A percentile compares a stretch with the other conserved stretches of the same genome.
phyloP scores from a whole-genome alignment of 2,888 invertebrate genomes.

The Sesamia inferens region DNA sequence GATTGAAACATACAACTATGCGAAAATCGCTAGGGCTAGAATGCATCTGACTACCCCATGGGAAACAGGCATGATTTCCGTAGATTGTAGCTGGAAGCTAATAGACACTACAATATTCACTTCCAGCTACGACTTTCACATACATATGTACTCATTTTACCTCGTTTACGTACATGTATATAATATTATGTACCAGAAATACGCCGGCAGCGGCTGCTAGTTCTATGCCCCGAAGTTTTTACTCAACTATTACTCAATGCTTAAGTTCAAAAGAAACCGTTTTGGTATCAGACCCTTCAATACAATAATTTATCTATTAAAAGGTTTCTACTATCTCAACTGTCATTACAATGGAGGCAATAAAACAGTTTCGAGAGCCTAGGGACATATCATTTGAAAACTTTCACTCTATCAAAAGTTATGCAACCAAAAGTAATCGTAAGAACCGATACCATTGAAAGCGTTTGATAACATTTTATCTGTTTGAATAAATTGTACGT shows the following conservation, averaged over 20 bases:
- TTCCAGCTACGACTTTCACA: not conserved
- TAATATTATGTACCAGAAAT: too few relatives aligned
- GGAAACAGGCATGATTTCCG: too few relatives aligned
- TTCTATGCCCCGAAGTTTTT: not conserved
- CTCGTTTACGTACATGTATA: not conserved
- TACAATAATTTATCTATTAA: conserved; percentile 35
- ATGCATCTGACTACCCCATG: too few relatives aligned
- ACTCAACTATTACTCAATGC: not conserved
- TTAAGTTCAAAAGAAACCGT: conserved; percentile 11
- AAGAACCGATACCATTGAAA: conserved; percentile 42
- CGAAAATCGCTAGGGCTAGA: not conserved
- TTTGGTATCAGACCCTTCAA: conserved; percentile 9
- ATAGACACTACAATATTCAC: too few relatives aligned
- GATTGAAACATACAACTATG: not conserved
- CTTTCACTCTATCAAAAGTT: conserved; percentile 65
- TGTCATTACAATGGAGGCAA: conserved; percentile 41
- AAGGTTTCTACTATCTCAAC: conserved; percentile 42
- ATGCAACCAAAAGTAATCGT: conserved; percentile 38
- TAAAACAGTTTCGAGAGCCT: conserved; percentile 52
- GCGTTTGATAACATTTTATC: conserved; percentile 59
- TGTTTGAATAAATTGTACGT: conserved; percentile 45
- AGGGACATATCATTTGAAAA: conserved; percentile 52
- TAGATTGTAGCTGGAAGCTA: too few relatives aligned
- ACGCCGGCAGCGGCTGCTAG: not conserved
- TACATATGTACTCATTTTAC: not conserved